phyloP scores from a whole-genome alignment of 2,113 vertebrate genomes.

The Tympanuchus pallidicinctus region DNA sequence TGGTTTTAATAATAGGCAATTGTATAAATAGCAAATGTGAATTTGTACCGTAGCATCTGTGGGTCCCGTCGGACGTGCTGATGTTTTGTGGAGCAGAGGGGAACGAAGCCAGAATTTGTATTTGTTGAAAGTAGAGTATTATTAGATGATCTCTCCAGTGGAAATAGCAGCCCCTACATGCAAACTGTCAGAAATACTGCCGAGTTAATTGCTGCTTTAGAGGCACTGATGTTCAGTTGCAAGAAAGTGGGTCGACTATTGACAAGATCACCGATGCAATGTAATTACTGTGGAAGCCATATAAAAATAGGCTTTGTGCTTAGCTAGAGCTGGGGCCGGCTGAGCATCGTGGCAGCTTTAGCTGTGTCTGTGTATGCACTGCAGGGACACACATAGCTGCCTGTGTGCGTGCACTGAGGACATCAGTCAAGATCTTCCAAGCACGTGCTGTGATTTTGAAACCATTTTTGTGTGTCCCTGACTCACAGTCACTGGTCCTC shows the following conservation, averaged over 20 bases:
- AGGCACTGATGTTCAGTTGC: constrained; percentile 8
- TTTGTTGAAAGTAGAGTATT: constrained; percentile 25
- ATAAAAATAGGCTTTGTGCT: constrained; percentile 15
- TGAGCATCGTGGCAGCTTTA: background rate
- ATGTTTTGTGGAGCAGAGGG: background rate
- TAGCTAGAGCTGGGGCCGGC: constrained; percentile 13
- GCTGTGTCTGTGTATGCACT: rapidly evolving
- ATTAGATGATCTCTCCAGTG: background rate
- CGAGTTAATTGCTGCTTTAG: constrained; percentile 63
- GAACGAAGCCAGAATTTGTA: background rate
- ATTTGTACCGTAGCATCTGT: rapidly evolving
- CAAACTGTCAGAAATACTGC: constrained; percentile 22
- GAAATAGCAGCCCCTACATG: background rate
- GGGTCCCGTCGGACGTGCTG: rapidly evolving
- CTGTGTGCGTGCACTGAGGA: rapidly evolving
- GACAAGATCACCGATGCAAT: constrained; percentile 3
- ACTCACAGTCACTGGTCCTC: background rate
- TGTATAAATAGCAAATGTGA: background rate
- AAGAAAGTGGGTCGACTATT: constrained; percentile 42
- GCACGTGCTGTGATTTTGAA: background rate
- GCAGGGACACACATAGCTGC: rapidly evolving
- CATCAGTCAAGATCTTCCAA: background rate
- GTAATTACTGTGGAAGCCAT: constrained; percentile 5
- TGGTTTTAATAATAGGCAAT: background rate
- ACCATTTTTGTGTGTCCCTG: background rate